These are phyloP conservation scores for Orthonychiurus folsomi DNA, from an alignment of 2,888 invertebrate genomes.

Conservation along the genomic window DNA sequence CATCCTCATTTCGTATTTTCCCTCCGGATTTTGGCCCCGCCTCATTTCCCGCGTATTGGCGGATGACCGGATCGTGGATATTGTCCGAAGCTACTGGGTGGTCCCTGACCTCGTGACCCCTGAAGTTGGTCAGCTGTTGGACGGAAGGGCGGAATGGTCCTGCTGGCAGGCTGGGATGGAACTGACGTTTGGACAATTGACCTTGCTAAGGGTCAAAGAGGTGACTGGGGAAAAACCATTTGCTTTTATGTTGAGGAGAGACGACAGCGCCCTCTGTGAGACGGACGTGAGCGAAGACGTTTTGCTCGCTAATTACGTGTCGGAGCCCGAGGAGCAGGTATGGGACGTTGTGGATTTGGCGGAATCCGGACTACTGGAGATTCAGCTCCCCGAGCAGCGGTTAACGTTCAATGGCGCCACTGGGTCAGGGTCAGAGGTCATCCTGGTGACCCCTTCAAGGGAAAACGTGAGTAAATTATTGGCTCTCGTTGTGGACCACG, in stretches of 20 bases:
- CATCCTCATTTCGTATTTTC: constrained; percentile 91
- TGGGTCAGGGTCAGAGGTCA: constrained; percentile 4
- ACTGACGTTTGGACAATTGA: constrained; percentile 69
- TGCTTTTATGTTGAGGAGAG: constrained; percentile 38
- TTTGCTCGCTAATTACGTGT: constrained; percentile 11
- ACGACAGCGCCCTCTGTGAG: constrained; percentile 39
- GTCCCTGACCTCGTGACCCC: constrained; percentile 30
- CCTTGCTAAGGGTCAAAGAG: constrained; percentile 74
- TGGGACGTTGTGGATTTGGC: constrained; percentile 77
- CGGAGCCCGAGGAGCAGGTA: constrained; percentile 57
- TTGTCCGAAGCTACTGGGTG: constrained; percentile 55
- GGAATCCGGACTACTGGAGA: constrained; percentile 73
- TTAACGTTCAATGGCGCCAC: too few species aligned
- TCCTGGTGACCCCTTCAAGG: constrained; percentile 65
- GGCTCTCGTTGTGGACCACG: constrained; percentile 84
- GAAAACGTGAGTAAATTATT: constrained; percentile 72
- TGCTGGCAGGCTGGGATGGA: constrained; percentile 90
- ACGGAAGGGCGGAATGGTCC: constrained; percentile 75
- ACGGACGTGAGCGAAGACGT: constrained; percentile 28
- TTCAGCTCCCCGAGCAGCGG: constrained; percentile 53
- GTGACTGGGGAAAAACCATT: constrained; percentile 46
- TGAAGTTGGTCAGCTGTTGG: constrained; percentile 53
- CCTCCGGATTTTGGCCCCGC: constrained; percentile 95
- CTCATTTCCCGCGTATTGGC: constrained; percentile 73
- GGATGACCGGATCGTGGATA: constrained; percentile 72